Percentiles rank a stretch among this genome's conserved stretches.
phyloP scores from a whole-genome alignment of 1,140 invertebrate genomes.

The Scaptomyza pallida region DNA sequence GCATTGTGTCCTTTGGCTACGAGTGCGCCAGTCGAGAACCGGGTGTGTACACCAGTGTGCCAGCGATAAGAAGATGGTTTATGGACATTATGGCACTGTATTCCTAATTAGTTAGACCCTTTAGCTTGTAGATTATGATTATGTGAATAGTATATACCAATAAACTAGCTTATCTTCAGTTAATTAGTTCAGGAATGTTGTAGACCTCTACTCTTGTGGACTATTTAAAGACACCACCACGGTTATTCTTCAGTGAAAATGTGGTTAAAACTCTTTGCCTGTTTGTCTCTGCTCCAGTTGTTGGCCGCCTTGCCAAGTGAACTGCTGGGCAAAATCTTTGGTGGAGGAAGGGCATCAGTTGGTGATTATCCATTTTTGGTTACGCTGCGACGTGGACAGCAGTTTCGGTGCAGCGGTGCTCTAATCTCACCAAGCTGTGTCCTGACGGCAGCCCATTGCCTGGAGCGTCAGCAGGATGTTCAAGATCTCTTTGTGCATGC shows the following conservation, averaged over 20 bases:
- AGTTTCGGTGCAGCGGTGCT: slow-evolving; percentile 57
- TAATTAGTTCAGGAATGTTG: slow-evolving; percentile 65
- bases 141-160: neutral
- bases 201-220: neutral
- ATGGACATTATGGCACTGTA: slow-evolving; percentile 18
- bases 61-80: slow-evolving; percentile 54
- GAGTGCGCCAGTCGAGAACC: slow-evolving; percentile 52
- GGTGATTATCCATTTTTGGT: slow-evolving; percentile 55
- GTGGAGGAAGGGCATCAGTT: slow-evolving; percentile 21
- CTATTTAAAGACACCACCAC: slow-evolving; percentile 16
- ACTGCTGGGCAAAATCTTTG: slow-evolving; percentile 42
- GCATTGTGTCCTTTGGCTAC: slow-evolving; percentile 59
- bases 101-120: slow-evolving; percentile 22
- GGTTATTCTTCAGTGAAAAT: neutral
- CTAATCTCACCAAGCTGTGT: slow-evolving; percentile 70
- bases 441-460: slow-evolving; percentile 70
- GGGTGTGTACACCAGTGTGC: slow-evolving; percentile 64
- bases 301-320: neutral
- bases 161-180: slow-evolving; percentile 43
- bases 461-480: slow-evolving; percentile 23
- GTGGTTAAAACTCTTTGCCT: slow-evolving; percentile 18
- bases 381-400: slow-evolving; percentile 40
- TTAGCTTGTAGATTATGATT: neutral
- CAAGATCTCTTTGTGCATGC: slow-evolving; percentile 46
- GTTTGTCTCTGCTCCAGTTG: slow-evolving; percentile 9